Evolutionary conservation across 2,113 vertebrate species (phyloP).

Genomic region (Mormyrus lacerda): DNA sequence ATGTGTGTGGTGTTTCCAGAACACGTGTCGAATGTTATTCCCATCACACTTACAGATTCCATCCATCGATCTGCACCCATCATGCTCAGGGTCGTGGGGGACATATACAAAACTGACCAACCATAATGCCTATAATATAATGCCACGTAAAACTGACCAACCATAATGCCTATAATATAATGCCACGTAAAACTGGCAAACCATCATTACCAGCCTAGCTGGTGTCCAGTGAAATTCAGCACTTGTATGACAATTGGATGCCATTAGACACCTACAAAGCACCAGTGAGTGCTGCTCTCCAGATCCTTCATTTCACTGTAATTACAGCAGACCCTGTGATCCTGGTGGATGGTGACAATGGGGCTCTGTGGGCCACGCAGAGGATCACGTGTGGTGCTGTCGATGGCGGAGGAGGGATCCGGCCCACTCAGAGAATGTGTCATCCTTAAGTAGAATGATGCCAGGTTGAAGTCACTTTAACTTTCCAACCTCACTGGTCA

Average conservation of each 20-base stretch:
- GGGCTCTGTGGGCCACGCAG: not conserved
- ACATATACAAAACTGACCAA: not conserved
- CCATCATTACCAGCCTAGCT: not conserved
- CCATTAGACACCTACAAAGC: constrained; percentile 42
- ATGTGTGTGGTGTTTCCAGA: not conserved
- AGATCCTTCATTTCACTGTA: constrained; percentile 39
- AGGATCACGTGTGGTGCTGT: not conserved
- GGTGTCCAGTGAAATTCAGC: not conserved
- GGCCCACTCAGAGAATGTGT: not conserved
- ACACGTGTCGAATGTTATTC: not conserved
- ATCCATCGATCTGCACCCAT: not conserved
- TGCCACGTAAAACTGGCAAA: not conserved
- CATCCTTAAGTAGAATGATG: not conserved
- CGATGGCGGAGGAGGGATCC: not conserved
- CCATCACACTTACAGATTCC: not conserved
- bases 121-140: not conserved
- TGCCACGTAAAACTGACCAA: not conserved
- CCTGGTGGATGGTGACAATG: constrained; percentile 41
- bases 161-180: not conserved
- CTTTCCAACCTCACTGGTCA: not conserved
- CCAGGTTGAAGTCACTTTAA: not conserved
- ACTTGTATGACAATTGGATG: constrained; percentile 30
- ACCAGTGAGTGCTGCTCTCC: constrained; percentile 11
- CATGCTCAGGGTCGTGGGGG: not conserved
- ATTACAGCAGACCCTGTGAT: constrained; percentile 40